Evolutionary conservation across 2,113 vertebrate genomes (phyloP), one percentile per base, ranked within the genome.

Genomic region (Cephalopholis sonnerati): DNA sequence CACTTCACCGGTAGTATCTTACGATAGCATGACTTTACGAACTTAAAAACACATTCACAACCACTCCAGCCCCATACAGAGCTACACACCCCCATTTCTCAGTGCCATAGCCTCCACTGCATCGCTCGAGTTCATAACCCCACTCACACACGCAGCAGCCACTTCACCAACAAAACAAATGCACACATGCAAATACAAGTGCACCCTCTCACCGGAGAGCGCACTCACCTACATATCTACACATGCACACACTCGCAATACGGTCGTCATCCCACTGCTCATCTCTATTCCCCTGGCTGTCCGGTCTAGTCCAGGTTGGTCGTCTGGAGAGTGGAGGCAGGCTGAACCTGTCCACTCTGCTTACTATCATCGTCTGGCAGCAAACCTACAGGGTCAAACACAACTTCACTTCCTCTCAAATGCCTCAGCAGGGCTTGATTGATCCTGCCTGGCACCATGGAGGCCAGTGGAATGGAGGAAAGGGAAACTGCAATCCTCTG

Each of bases 301-400:
- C 91, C 79, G n/a, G 79, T 87, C 87, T 72, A 25, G 86, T 92
- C 86, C 91, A 86, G 89, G 88, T 91, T 74, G 86, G 80, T 73
- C 48, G 48, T 87, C 86, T 78, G 74, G 84, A 87, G 90, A 93
- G 90, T 73, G 77, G 70, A 87, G 91, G 86, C 92, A 92, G 91
- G 89, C 91, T 90, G 89, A 85, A 93, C 61, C 84, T 91, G 92
- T 93, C 92, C 51, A 3, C 85, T 92, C 86, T 9, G 81, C 88
- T 93, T 55, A 89, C 79, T 54, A 39, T 94, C 93, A 92, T 81
- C 59, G 76, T 75, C 87, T 90, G 90, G 85, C 92, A 91, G 88
- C 84, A 87, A 85, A 89, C 86, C 90, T 85, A 86, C 82, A 50
- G 89, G 91, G 92, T 92, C 87, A 89, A 88, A 84, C 81, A 78